Base-by-base conservation (phyloP, 1,140 invertebrate species). In the Diprion similis region DNA sequence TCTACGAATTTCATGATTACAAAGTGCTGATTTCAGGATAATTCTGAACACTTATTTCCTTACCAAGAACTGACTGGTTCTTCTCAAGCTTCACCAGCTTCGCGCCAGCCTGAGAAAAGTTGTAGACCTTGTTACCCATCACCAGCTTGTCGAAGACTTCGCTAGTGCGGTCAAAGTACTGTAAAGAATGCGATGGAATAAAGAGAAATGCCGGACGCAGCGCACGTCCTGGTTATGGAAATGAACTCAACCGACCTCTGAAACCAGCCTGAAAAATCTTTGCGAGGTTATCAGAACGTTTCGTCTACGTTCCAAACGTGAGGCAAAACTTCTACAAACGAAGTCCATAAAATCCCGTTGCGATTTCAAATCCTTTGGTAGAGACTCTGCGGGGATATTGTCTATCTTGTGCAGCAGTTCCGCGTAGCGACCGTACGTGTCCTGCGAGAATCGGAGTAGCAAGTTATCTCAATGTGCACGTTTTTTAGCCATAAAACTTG, bases 261-360 rank as follows among this genome's bases (percentile, higher is more conserved):
- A 90, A 66, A 94, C 91, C 37, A 95, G 87, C 46, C 94, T 89
- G 82, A 94, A 94, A 84, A 95, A 95, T 78, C 93, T 85, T 72
- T 93, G 88, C 1, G 94, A 94, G 6, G 93, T 94, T 65, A 95
- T 94, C 8, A 96, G 83, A n/a, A 94, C 89, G 78, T 93, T 95
- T 73, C 94, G 85, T 46, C 94, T 84, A 59, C 93, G 89, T 79
- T 95, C 94, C 67, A 96, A 82, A n/a, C 94, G 88, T 37, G 90
- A 91, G 0, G 94, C 94, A 80, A 95, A 95, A 79, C 92, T 94
- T 70, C 93, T 90, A 78, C 92, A 94, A 0, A 95, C 92, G 75
- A 94, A 95, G 84, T 95, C 92, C 94, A 95, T 95, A 80, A 93
- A 93, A 78, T 93, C 92, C 75, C 91, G 88, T 74, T 93, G 93